These are phyloP conservation scores for Apodemus sylvaticus DNA, from an alignment of 2,113 vertebrate genomes.

Conservation along the genomic window DNA sequence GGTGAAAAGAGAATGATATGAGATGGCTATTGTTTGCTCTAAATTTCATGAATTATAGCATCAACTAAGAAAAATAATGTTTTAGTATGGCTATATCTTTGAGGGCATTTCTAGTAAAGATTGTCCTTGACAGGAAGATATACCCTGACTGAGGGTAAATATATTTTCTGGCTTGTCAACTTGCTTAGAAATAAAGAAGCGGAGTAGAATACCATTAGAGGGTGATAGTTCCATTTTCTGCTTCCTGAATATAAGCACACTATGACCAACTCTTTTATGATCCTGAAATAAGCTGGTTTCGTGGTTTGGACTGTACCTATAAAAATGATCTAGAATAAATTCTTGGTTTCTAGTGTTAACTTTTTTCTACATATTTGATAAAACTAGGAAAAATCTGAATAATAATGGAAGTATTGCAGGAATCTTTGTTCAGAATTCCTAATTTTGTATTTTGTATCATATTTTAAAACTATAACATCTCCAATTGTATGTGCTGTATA, in stretches of 20 bases:
- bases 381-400: background rate
- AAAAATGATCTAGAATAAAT: background rate
- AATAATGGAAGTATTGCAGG: too few relatives aligned
- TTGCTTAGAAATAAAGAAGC: background rate
- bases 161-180: background rate
- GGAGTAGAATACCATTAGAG: background rate
- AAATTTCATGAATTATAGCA: background rate
- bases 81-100: background rate
- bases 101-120: background rate
- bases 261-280: too few relatives aligned
- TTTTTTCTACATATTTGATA: background rate
- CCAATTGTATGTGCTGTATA: background rate
- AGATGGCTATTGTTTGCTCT: background rate
- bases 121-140: background rate
- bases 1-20: background rate
- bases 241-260: background rate
- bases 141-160: background rate
- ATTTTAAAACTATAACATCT: background rate
- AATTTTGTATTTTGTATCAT: background rate
- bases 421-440: background rate
- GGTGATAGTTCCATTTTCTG: background rate
- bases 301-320: background rate
- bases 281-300: background rate
- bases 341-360: background rate
- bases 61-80: background rate